Evolutionary conservation across 2,888 invertebrate genomes (phyloP).

Genomic region (Apamea anceps): DNA sequence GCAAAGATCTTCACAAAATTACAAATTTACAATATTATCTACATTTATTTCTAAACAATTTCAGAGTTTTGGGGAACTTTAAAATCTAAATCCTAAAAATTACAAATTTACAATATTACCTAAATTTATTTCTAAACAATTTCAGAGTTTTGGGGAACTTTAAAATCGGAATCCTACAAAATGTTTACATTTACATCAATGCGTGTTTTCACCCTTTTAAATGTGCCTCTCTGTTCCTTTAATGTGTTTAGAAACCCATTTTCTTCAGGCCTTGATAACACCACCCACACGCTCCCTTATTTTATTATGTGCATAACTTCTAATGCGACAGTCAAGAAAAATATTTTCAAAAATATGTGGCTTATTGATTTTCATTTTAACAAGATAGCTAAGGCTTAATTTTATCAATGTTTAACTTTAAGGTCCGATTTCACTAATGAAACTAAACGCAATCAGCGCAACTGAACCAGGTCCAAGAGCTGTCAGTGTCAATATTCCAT

Average conservation of each 20-base stretch:
- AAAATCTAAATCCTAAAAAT: too few relatives aligned
- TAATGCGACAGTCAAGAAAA: background rate
- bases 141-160: background rate
- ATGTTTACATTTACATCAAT: slow-evolving; percentile 14
- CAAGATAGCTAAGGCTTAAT: too few relatives aligned
- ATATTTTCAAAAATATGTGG: background rate
- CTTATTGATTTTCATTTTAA: background rate
- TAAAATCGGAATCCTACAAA: background rate
- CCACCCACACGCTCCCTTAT: background rate
- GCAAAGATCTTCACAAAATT: background rate
- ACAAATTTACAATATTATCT: background rate
- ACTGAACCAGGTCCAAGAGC: background rate
- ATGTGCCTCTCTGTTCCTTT: slow-evolving; percentile 12
- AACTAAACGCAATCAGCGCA: background rate
- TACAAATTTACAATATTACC: background rate
- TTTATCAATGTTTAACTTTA: background rate
- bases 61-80: background rate
- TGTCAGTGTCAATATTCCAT: background rate
- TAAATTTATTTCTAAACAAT: background rate
- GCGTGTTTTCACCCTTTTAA: slow-evolving; percentile 1
- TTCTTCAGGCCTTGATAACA: slow-evolving; percentile 5
- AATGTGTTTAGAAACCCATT: slow-evolving; percentile 29
- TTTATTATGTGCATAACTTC: slow-evolving; percentile 8
- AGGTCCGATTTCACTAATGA: background rate
- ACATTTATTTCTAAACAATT: background rate